A percentile compares a stretch with the other conserved stretches of the same genome.
These are phyloP conservation scores for Blastobasis adustella DNA, from an alignment of 2,888 invertebrate species.

Conservation along the genomic window DNA sequence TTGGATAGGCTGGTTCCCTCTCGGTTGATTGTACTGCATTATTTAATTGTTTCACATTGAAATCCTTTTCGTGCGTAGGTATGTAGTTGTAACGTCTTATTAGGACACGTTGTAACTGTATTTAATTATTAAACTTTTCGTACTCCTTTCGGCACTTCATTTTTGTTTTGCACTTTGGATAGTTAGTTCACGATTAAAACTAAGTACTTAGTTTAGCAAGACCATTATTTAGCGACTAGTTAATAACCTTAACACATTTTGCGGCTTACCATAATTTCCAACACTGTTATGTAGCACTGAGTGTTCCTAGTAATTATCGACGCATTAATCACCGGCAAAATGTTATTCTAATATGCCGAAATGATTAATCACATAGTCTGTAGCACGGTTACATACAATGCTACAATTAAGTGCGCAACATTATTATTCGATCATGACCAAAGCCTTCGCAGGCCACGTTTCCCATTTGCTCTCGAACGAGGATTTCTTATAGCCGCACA, in stretches of 20 bases:
- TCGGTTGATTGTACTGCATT: too few relatives aligned
- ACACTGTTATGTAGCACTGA: conserved; percentile 3
- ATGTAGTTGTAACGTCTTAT: too few relatives aligned
- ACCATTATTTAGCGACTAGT: conserved; percentile 18
- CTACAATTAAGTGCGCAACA: conserved; percentile 25
- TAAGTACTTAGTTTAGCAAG: background rate
- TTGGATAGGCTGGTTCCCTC: too few relatives aligned
- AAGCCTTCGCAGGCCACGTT: conserved; percentile 20
- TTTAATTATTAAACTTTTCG: too few relatives aligned
- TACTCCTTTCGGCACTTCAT: too few relatives aligned
- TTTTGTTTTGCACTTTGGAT: too few relatives aligned
- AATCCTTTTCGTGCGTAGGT: too few relatives aligned
- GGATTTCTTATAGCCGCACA: background rate
- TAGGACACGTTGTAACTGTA: too few relatives aligned
- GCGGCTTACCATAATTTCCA: conserved; percentile 28
- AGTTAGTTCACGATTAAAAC: too few relatives aligned
- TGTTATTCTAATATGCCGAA: conserved; percentile 36
- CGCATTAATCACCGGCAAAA: conserved; percentile 48
- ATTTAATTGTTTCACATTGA: too few relatives aligned
- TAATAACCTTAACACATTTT: conserved; percentile 34
- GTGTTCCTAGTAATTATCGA: conserved; percentile 39
- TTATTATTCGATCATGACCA: conserved; percentile 16
- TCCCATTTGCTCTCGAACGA: conserved; percentile 1
- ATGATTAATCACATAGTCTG: conserved; percentile 47
- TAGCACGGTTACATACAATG: conserved; percentile 26